phyloP scores from a whole-genome alignment of 2,888 invertebrate species.

The Steinernema hermaphroditum region DNA sequence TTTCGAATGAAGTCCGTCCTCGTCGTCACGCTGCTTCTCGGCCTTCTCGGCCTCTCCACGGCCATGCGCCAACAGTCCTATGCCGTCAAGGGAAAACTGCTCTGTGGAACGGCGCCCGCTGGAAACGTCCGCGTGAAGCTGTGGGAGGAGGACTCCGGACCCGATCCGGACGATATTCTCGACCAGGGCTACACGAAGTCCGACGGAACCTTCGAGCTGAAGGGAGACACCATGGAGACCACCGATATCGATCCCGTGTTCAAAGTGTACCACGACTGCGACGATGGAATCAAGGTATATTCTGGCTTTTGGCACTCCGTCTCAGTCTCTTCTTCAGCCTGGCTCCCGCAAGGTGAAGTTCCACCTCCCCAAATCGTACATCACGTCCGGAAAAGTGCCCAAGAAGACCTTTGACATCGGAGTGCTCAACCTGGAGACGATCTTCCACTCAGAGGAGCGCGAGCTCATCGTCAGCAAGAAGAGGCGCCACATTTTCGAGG shows the following conservation, averaged over 20 bases:
- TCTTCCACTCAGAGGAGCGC: slow-evolving; percentile 61
- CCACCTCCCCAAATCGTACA: slow-evolving; percentile 52
- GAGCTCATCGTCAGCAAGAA: slow-evolving; percentile 48
- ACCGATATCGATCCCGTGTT: slow-evolving; percentile 59
- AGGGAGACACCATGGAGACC: slow-evolving; percentile 43
- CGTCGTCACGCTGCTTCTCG: slow-evolving; percentile 39
- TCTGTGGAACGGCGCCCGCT: slow-evolving; percentile 51
- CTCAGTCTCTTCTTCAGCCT: slow-evolving; percentile 36
- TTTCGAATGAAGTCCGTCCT: slow-evolving; percentile 11
- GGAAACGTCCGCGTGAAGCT: slow-evolving; percentile 52
- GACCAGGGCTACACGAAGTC: slow-evolving; percentile 54
- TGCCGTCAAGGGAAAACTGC: slow-evolving; percentile 47
- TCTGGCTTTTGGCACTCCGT: not conserved
- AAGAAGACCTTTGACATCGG: slow-evolving; percentile 52
- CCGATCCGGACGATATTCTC: slow-evolving; percentile 55
- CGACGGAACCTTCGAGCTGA: slow-evolving; percentile 50
- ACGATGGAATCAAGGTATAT: slow-evolving; percentile 54
- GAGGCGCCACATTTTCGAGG: slow-evolving; percentile 27
- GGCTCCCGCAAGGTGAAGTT: slow-evolving; percentile 58
- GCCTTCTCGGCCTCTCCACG: slow-evolving; percentile 44
- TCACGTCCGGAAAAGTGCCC: slow-evolving; percentile 48
- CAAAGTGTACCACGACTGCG: slow-evolving; percentile 48
- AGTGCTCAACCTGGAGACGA: slow-evolving; percentile 60
- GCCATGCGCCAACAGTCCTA: slow-evolving; percentile 54
- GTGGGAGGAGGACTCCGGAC: slow-evolving; percentile 53